phyloP scores from a whole-genome alignment of 2,888 invertebrate genomes.

The Eumerus sabulonum region DNA sequence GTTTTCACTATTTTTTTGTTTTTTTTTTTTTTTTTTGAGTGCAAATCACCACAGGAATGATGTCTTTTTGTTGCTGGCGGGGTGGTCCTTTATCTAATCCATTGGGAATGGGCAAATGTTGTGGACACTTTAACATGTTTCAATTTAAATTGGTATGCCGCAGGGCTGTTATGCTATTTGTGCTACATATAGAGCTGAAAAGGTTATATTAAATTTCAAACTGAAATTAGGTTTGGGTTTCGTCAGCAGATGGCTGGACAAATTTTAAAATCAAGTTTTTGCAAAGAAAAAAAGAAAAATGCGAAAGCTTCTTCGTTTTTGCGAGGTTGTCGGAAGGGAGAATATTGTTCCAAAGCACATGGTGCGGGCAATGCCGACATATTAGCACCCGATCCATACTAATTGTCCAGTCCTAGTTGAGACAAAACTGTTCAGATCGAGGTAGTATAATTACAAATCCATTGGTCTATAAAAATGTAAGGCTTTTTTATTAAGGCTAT shows the following conservation, averaged over 20 bases:
- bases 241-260: slow-evolving; percentile 32
- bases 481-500: too few relatives aligned
- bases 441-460: too few relatives aligned
- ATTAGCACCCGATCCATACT: too few relatives aligned
- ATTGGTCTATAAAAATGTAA: too few relatives aligned
- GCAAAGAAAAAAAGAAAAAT: background rate
- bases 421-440: too few relatives aligned
- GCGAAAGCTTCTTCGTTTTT: too few relatives aligned
- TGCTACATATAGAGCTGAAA: slow-evolving; percentile 1
- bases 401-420: too few relatives aligned
- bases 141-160: slow-evolving; percentile 58
- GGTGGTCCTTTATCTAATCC: slow-evolving; percentile 29
- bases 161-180: slow-evolving; percentile 25
- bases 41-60: slow-evolving; percentile 26
- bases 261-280: slow-evolving; percentile 25
- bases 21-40: slow-evolving; percentile 17
- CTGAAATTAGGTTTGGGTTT: slow-evolving; percentile 7
- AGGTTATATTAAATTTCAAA: background rate
- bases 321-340: too few relatives aligned
- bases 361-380: too few relatives aligned
- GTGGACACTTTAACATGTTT: slow-evolving; percentile 64
- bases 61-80: slow-evolving; percentile 27
- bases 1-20: too few relatives aligned
- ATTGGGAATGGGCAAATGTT: slow-evolving; percentile 60
- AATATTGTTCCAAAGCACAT: too few relatives aligned